phyloP scores from a whole-genome alignment of 2,797 vertebrate genomes.

The Hydrolagus colliei region DNA sequence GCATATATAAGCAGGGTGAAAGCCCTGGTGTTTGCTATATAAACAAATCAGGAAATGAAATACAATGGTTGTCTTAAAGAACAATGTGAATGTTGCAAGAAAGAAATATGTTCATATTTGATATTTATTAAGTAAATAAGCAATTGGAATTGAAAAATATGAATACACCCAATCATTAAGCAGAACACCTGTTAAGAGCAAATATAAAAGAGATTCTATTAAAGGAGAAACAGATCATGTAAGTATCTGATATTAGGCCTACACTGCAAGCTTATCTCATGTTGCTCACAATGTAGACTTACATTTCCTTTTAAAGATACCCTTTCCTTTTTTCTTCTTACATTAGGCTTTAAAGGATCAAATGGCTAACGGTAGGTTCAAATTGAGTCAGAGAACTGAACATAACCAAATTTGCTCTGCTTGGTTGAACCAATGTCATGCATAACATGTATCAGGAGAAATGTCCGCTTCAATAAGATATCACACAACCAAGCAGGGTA shows the following conservation, averaged over 20 bases:
- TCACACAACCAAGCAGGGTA: neutral
- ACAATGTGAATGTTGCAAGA: slow-evolving; percentile 1
- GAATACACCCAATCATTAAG: neutral
- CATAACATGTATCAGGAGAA: neutral
- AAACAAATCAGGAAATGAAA: slow-evolving; percentile 14
- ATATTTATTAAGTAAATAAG: neutral
- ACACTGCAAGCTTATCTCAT: neutral
- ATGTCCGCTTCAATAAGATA: slow-evolving; percentile 8
- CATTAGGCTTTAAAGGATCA: slow-evolving; percentile 9
- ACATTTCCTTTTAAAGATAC: neutral
- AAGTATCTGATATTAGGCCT: neutral
- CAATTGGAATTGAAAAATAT: neutral
- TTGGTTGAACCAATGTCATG: slow-evolving; percentile 16
- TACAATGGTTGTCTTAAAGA: neutral
- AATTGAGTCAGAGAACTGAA: slow-evolving; percentile 25
- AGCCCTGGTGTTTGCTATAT: slow-evolving; percentile 17
- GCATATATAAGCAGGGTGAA: slow-evolving; percentile 22
- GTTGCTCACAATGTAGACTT: neutral
- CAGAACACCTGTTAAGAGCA: neutral
- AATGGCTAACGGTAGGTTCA: neutral
- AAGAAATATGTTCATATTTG: slow-evolving; percentile 4
- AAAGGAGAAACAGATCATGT: slow-evolving; percentile 11
- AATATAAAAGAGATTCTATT: neutral
- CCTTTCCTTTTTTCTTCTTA: slow-evolving; percentile 4
- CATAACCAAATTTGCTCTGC: slow-evolving; percentile 8